Evolutionary conservation across 1,140 invertebrate species (phyloP).

Genomic region (Lordiphosa collinella): DNA sequence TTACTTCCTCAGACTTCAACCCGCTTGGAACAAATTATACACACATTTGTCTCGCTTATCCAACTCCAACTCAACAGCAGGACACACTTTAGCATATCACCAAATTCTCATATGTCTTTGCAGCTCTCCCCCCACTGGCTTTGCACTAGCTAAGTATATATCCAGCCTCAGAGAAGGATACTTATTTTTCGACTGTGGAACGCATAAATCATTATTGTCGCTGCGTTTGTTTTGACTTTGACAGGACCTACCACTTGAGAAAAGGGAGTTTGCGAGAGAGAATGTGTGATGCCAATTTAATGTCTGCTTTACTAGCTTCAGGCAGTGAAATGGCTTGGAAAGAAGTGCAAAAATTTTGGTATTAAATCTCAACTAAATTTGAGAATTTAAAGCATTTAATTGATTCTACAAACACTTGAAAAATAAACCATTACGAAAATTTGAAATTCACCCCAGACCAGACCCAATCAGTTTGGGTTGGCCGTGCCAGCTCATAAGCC

Average conservation of each 20-base stretch:
- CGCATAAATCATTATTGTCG: constrained; percentile 51
- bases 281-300: neutral
- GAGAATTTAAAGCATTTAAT: constrained; percentile 55
- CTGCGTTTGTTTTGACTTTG: constrained; percentile 46
- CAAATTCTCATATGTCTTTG: constrained; percentile 29
- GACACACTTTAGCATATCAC: constrained; percentile 33
- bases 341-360: neutral
- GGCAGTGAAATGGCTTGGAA: neutral
- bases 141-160: neutral
- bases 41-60: constrained; percentile 46
- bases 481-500: constrained; percentile 69
- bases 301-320: neutral
- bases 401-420: constrained; percentile 43
- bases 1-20: neutral
- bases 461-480: constrained; percentile 20
- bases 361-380: constrained; percentile 16
- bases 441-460: constrained; percentile 38
- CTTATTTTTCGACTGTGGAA: constrained; percentile 7
- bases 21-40: constrained; percentile 24
- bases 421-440: constrained; percentile 50
- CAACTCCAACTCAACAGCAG: constrained; percentile 7
- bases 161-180: constrained; percentile 1
- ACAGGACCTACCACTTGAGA: constrained; percentile 33
- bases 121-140: neutral
- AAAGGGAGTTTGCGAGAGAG: neutral